Conservation (phyloP, 2,113 vertebrate genomes). For the Picathartes gymnocephalus region DNA sequence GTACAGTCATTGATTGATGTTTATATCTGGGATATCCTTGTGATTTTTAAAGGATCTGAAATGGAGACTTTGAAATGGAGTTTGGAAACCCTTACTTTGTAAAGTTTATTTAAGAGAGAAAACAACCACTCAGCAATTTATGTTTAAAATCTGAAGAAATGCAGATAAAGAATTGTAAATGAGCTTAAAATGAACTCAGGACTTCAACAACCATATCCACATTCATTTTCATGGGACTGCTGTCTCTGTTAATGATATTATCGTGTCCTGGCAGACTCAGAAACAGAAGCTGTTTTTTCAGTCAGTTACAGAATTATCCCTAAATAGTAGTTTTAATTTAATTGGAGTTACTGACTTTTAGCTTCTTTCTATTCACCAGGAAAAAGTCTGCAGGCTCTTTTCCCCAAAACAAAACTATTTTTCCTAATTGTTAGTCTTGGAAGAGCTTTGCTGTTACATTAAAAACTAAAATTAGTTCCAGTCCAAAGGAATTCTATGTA, state of each 20-base stretch:
- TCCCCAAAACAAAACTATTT: neutral
- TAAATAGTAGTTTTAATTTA: neutral
- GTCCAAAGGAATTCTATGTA: neutral
- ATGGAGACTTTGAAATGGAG: neutral
- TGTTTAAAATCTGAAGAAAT: neutral
- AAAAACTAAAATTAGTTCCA: slow-evolving; percentile 2
- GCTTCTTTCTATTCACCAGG: neutral
- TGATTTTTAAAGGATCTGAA: neutral
- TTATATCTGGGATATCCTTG: neutral
- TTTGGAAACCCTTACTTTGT: neutral
- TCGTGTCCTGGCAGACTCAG: neutral
- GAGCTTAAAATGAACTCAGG: neutral
- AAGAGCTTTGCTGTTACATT: neutral
- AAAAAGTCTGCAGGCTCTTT: neutral
- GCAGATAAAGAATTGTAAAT: neutral
- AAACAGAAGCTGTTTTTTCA: neutral
- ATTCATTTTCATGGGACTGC: neutral
- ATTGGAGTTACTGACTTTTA: neutral
- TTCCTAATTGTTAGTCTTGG: neutral
- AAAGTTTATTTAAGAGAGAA: neutral
- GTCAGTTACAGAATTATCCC: neutral
- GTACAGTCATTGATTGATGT: neutral
- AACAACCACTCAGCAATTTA: neutral
- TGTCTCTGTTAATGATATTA: neutral
- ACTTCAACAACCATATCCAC: neutral